A percentile compares a stretch with the other conserved stretches of the same genome.
These are phyloP conservation scores for Hystrix cristata DNA, from an alignment of 2,113 vertebrate species.

Conservation along the genomic window DNA sequence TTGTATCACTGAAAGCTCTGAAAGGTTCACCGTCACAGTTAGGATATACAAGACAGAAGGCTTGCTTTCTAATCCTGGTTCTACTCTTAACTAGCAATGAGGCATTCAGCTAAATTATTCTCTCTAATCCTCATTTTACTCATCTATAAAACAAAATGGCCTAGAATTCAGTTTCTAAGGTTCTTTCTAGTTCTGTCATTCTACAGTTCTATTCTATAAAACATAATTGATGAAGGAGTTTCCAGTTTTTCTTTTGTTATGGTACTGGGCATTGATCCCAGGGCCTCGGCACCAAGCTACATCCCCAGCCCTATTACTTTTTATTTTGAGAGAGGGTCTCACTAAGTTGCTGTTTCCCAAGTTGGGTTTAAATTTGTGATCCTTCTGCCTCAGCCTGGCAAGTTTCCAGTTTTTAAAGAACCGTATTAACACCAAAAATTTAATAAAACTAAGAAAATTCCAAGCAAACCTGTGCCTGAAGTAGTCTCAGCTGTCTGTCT, in stretches of 20 bases:
- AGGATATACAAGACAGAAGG: background rate
- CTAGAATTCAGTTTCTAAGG: conserved; percentile 33
- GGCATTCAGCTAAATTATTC: background rate
- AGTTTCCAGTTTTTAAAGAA: conserved; percentile 26
- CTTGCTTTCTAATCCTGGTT: background rate
- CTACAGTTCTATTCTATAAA: conserved; percentile 28
- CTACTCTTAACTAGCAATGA: conserved; percentile 33
- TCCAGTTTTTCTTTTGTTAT: background rate
- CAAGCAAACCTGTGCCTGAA: conserved; percentile 95
- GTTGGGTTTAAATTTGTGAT: background rate
- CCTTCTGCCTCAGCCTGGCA: background rate
- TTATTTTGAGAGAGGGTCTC: background rate
- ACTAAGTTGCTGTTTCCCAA: background rate
- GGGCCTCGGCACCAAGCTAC: background rate
- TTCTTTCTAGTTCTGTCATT: conserved; percentile 39
- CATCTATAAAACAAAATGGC: conserved; percentile 5
- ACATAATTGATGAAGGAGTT: background rate
- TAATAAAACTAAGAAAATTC: conserved; percentile 46
- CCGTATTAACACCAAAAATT: conserved; percentile 34
- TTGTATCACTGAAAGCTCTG: background rate
- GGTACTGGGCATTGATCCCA: background rate
- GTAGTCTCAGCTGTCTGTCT: conserved; percentile 94
- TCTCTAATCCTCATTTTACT: conserved; percentile 44
- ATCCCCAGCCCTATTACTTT: background rate
- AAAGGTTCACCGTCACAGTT: background rate